These are phyloP conservation scores for Drosophila ogumai DNA, from an alignment of 1,140 invertebrate genomes.

Conservation along the genomic window DNA sequence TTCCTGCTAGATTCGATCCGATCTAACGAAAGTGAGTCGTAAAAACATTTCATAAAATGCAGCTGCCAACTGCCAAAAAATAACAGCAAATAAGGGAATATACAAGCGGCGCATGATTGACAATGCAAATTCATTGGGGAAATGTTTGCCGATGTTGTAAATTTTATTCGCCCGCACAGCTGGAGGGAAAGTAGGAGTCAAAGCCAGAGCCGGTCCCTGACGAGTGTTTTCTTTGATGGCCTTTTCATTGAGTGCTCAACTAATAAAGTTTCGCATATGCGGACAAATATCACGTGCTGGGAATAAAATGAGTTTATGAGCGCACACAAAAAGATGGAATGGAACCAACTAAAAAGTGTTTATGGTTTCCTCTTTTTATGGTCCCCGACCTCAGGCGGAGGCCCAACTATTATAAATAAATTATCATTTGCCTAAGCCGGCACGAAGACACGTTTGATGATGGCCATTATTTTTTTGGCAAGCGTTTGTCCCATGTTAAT, in stretches of 20 bases:
- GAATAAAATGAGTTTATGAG: slow-evolving; percentile 74
- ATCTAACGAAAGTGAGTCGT: slow-evolving; percentile 37
- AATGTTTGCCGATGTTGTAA: slow-evolving; percentile 29
- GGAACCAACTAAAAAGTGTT: slow-evolving; percentile 61
- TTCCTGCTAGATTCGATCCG: slow-evolving; percentile 20
- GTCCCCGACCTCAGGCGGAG: slow-evolving; percentile 6
- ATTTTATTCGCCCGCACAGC: slow-evolving; percentile 43
- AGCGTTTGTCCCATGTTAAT: slow-evolving; percentile 34
- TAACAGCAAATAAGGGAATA: slow-evolving; percentile 24
- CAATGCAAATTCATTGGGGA: slow-evolving; percentile 38
- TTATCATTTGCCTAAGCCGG: slow-evolving; percentile 57
- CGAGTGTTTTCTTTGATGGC: slow-evolving; percentile 47
- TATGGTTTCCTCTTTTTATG: slow-evolving; percentile 50
- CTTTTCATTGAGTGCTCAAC: slow-evolving; percentile 67
- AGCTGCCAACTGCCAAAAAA: slow-evolving; percentile 32
- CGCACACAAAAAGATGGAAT: slow-evolving; percentile 40
- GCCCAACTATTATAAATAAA: slow-evolving; percentile 67
- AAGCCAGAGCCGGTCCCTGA: neutral
- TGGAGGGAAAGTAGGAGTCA: slow-evolving; percentile 5
- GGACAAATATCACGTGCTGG: slow-evolving; percentile 62
- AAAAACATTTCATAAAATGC: slow-evolving; percentile 41
- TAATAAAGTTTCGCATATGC: slow-evolving; percentile 57
- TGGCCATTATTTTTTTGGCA: slow-evolving; percentile 27
- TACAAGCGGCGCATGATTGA: slow-evolving; percentile 30
- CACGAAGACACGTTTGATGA: slow-evolving; percentile 46